Percentiles rank a stretch among this genome's conserved stretches.
phyloP scores from a whole-genome alignment of 2,113 vertebrate genomes.

The Crypturellus undulatus region DNA sequence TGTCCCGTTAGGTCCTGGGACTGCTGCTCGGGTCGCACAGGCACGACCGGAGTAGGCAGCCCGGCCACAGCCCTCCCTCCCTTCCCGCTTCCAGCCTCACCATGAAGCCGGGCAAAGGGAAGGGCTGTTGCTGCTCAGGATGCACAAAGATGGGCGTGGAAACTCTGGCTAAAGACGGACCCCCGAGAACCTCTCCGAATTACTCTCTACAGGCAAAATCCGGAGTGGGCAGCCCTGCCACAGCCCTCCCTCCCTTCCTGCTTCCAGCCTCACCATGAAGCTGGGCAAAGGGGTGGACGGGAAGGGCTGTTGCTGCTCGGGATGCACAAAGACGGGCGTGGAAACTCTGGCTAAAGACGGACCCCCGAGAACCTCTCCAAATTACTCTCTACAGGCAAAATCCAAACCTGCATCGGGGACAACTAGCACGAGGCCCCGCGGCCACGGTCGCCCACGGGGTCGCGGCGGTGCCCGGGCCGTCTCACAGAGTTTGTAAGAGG shows the following conservation, averaged over 20 bases:
- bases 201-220: constrained; percentile 31
- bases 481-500: not conserved
- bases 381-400: constrained; percentile 25
- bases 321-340: constrained; percentile 58
- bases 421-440: not conserved
- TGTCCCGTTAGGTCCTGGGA: not conserved
- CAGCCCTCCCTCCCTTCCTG: not conserved
- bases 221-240: not conserved
- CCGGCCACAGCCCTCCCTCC: not conserved
- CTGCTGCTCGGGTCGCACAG: not conserved
- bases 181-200: not conserved
- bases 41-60: not conserved
- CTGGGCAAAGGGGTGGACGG: not conserved
- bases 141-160: constrained; percentile 55
- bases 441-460: not conserved
- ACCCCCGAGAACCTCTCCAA: not conserved
- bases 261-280: constrained; percentile 21
- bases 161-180: constrained; percentile 3
- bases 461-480: not conserved
- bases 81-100: not conserved
- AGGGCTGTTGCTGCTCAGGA: constrained; percentile 54
- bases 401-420: constrained; percentile 13
- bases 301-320: constrained; percentile 49
- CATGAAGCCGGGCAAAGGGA: constrained; percentile 23
- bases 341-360: constrained; percentile 15